Base-by-base conservation (phyloP, 1,140 invertebrate genomes). In the Drosophila guanche region DNA sequence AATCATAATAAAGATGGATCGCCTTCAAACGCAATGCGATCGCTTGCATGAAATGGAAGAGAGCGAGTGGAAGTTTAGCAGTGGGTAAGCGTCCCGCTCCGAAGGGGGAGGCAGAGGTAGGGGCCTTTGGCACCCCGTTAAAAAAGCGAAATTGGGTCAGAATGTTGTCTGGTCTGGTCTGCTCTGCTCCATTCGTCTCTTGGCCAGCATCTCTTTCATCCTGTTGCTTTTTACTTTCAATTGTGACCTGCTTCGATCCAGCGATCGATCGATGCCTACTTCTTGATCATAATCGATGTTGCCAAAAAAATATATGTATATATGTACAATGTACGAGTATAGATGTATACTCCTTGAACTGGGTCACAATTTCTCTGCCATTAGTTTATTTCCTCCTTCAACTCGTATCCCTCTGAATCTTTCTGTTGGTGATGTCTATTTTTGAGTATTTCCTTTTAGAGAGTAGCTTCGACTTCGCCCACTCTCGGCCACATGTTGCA, bases 101-200 rank as follows among this genome's bases (percentile, higher is more conserved):
- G 33, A 3, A 10, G 4, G 10, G 41, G 16, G 40, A 2, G 2
- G 40, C 12, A 37, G 37, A 10, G 45, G 51, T 25, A 59, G 72
- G 65, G 83, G 83, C 83, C 83, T 86, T 86, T 86, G 83, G 83
- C 83, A 86, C 83, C 83, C 83, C 83, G 88, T 86, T 86, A 88
- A 74, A 65, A 73, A 78, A 81, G 59, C 74, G 69, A 86, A 86
- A 88, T 88, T 86, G 74, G 83, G 83, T 88, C 83, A 83, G 62
- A 67, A 55, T 67, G 62, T 40, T 52, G 40, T 33, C 25, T 48
- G 46, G 60, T 46, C 61, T 45, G 63, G n/a, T 53, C 63, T 43
- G 48, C 50, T 20, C 8, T 29, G 27, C 29, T 10, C 29, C 27
- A 8, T 8, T 33, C 29, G 29, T 10, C 29, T 33, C 29, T 33